These are phyloP conservation scores for Acleris literana DNA, from an alignment of 2,888 invertebrate species.

Conservation along the genomic window DNA sequence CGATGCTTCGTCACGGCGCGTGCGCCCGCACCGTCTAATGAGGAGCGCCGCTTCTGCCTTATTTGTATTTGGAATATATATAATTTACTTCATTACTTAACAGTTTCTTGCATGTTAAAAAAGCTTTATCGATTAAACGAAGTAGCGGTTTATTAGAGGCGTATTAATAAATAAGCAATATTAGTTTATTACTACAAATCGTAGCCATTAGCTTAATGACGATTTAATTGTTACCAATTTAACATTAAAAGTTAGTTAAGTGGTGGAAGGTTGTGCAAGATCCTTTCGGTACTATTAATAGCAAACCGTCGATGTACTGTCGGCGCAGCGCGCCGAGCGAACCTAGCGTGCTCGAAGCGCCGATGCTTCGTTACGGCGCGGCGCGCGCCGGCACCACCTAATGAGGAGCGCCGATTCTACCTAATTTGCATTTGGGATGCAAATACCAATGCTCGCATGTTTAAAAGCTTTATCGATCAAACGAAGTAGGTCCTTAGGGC, in stretches of 20 bases:
- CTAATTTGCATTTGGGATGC: not conserved
- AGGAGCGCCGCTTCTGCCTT: not conserved
- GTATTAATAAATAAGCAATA: too few relatives aligned
- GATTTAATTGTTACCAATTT: too few relatives aligned
- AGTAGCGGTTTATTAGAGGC: too few relatives aligned
- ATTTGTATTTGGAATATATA: not conserved
- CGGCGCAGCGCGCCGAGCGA: not conserved
- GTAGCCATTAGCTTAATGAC: too few relatives aligned
- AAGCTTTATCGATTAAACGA: too few relatives aligned
- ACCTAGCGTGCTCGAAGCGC: too few relatives aligned
- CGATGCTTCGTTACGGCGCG: not conserved
- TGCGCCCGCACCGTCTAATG: not conserved
- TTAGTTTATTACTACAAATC: too few relatives aligned
- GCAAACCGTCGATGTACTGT: not conserved
- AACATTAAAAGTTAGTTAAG: too few relatives aligned
- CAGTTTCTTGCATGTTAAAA: not conserved
- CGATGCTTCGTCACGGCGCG: not conserved
- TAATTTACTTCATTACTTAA: not conserved
- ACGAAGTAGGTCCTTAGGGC: too few relatives aligned
- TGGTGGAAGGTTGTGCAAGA: too few relatives aligned
- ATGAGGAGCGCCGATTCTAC: not conserved
- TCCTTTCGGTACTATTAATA: too few relatives aligned
- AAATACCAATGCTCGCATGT: not conserved
- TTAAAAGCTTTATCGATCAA: too few relatives aligned
- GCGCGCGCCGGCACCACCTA: not conserved